Base-by-base conservation (phyloP, 2,797 vertebrate genomes). In the Pipistrellus nathusii region DNA sequence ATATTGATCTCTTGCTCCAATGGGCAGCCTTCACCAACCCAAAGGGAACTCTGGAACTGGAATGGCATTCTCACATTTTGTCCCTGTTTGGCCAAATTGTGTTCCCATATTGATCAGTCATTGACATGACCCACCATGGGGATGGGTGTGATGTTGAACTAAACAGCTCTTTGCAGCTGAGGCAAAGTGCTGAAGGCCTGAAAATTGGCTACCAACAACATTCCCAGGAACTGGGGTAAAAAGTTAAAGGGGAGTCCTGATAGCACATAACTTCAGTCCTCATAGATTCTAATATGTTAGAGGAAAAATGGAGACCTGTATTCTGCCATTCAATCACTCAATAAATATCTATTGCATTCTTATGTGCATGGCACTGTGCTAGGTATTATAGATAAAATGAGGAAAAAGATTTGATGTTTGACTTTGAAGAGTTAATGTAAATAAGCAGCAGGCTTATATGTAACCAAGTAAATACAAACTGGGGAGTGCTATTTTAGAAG, bases 301-400 rank as follows among this genome's bases (percentile, higher is more conserved):
- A 66, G 82, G 20, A 82, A 93, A 78, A 85, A 46, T 57, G 5
- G 9, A 91, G 30, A 90, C 18, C 3, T 93, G 46, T 86, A 4
- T 85, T 86, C 23, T 82, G 92, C 86, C 17, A 68, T 92, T 85
- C 6, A 32, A 25, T 78, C n/a, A 71, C 10, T 83, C 18, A 59
- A 66, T 87, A 75, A 95, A 64, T 75, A 32, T 44, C 6, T 80
- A 9, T 23, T 91, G 10, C 5, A 66, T 5, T 85, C 64, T 44
- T 41, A 35, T 18, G 3, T 69, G 57, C 17, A 25, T 27, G 23
- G 15, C 17, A 53, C 25, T 90, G 3, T 72, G 14, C 25, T 71
- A n/a, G 18, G 5, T 86, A 25, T 8, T 66, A 27, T n/a, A 30
- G 46, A 59, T 48, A 38, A 20, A 73, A 62, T 76, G 6, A 88